phyloP scores from a whole-genome alignment of 2,113 vertebrate genomes.

The Rostratula benghalensis region DNA sequence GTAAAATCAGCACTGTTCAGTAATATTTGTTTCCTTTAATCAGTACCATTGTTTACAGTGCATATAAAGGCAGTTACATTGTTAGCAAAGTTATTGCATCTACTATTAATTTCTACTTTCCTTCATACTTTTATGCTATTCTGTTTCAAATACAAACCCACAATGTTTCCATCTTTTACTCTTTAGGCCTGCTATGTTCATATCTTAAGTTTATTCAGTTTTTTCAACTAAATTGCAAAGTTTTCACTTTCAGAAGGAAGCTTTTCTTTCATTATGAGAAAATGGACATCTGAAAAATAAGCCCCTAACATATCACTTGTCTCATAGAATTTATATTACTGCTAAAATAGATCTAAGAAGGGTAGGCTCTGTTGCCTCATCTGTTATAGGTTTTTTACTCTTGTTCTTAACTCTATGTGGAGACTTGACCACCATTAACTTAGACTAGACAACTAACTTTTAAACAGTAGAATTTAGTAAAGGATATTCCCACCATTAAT shows the following conservation, averaged over 20 bases:
- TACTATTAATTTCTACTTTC: background rate
- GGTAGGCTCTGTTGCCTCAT: background rate
- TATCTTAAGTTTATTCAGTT: background rate
- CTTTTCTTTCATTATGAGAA: background rate
- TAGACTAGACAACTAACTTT: background rate
- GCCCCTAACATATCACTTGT: background rate
- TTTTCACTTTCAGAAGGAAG: background rate
- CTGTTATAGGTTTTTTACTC: background rate
- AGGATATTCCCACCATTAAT: background rate
- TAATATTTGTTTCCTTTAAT: background rate
- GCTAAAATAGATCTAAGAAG: background rate
- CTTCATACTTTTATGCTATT: background rate
- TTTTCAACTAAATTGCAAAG: background rate
- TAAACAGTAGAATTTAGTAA: background rate
- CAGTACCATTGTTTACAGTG: background rate
- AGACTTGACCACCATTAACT: background rate
- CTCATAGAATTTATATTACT: background rate
- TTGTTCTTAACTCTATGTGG: background rate
- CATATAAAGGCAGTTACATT: background rate
- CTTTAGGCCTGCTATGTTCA: background rate
- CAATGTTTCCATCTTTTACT: background rate
- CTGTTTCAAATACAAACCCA: background rate
- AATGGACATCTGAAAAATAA: background rate
- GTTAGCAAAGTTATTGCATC: background rate
- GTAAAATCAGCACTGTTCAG: background rate